phyloP scores from a whole-genome alignment of 2,113 vertebrate genomes.

The Indri indri region DNA sequence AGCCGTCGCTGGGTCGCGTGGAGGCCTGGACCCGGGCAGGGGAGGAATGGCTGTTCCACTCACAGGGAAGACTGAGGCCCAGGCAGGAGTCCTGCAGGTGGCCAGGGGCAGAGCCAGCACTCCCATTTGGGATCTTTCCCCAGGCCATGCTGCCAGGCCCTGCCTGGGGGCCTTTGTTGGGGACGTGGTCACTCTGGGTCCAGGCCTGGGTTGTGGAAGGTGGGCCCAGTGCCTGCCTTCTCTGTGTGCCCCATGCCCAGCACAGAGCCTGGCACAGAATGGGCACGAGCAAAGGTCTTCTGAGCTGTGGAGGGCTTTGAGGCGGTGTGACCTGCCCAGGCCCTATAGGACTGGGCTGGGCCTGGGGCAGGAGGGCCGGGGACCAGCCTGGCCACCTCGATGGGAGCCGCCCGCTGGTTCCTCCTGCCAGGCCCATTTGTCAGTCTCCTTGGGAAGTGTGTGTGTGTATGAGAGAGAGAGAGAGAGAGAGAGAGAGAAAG shows the following conservation, averaged over 20 bases:
- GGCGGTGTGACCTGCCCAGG: neutral
- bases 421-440: neutral
- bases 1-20: neutral
- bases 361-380: neutral
- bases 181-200: neutral
- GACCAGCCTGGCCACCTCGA: neutral
- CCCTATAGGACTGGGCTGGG: neutral
- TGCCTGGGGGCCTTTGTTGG: neutral
- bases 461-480: neutral
- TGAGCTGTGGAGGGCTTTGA: neutral
- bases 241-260: neutral
- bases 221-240: neutral
- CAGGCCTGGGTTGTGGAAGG: neutral
- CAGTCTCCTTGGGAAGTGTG: neutral
- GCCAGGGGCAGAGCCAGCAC: neutral
- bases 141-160: neutral
- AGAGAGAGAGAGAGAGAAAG: neutral
- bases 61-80: neutral
- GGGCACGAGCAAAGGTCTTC: neutral
- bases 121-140: neutral
- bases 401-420: neutral
- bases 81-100: neutral
- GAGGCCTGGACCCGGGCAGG: neutral
- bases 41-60: neutral
- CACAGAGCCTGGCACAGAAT: neutral